A percentile compares a stretch with the other conserved stretches of the same genome.
phyloP scores from a whole-genome alignment of 2,797 vertebrate species.

The Heterohyrax brucei region DNA sequence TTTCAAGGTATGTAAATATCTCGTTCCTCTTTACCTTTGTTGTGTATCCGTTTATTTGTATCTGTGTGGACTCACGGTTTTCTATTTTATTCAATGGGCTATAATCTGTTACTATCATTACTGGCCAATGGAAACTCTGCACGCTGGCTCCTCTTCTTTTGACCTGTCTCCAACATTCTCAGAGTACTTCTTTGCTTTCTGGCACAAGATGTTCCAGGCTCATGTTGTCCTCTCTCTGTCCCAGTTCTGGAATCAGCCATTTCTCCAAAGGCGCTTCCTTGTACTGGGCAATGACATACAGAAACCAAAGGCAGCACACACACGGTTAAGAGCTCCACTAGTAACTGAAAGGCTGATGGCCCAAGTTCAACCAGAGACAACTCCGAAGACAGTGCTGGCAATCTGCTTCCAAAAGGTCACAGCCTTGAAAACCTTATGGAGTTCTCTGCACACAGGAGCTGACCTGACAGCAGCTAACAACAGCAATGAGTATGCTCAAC shows the following conservation, averaged over 20 bases:
- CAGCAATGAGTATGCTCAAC: background rate
- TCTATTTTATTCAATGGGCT: conserved; percentile 65
- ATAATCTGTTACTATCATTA: conserved; percentile 61
- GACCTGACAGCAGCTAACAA: background rate
- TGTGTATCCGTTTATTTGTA: background rate
- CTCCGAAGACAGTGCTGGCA: background rate
- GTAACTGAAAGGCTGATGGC: background rate
- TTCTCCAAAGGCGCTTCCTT: conserved; percentile 49
- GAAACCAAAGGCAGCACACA: background rate
- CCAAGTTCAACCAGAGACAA: background rate
- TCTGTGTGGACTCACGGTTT: background rate
- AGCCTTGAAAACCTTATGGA: background rate
- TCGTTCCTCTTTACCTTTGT: background rate
- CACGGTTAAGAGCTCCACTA: background rate
- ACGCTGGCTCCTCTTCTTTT: background rate
- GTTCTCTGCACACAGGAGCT: background rate
- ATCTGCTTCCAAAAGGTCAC: background rate
- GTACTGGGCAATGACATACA: background rate
- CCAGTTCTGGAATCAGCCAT: conserved; percentile 25
- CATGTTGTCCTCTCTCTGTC: conserved; percentile 59
- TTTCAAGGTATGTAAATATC: background rate
- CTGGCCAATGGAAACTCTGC: conserved; percentile 30
- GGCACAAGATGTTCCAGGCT: conserved; percentile 68
- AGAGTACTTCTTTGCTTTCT: conserved; percentile 73
- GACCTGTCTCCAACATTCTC: conserved; percentile 68